Evolutionary conservation across 2,888 invertebrate species (phyloP).

Genomic region (Aporophyla nigra): DNA sequence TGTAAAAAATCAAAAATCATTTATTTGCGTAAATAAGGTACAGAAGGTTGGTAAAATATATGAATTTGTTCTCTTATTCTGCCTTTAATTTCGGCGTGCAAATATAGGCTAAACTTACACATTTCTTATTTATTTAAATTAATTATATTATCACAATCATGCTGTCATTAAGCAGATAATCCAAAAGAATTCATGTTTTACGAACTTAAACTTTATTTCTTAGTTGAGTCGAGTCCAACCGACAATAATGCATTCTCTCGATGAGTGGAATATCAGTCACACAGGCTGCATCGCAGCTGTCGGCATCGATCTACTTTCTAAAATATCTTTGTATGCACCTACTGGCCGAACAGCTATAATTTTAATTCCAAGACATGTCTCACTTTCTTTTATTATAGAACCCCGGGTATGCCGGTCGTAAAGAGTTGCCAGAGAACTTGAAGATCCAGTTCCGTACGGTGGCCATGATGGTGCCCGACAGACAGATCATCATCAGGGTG

Average conservation of each 20-base stretch:
- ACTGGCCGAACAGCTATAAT: background rate
- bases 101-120: no score
- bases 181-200: background rate
- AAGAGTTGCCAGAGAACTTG: slow-evolving; percentile 98
- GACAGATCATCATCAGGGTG: slow-evolving; percentile 99
- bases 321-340: background rate
- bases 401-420: slow-evolving; percentile 99
- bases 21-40: no score
- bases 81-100: no score
- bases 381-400: slow-evolving; percentile 91
- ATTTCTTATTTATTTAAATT: no score
- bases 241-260: background rate
- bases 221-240: background rate
- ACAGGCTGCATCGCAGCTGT: background rate
- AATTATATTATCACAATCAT: no score
- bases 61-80: no score
- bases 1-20: no score
- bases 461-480: slow-evolving; percentile 99
- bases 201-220: background rate
- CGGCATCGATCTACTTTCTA: background rate
- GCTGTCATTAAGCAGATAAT: no score
- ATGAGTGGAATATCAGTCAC: background rate
- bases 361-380: background rate
- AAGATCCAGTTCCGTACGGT: slow-evolving; percentile 99
- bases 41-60: no score